Percentiles rank a stretch among this genome's conserved stretches.
These are phyloP conservation scores for Sebastes kiyomatsui DNA, from an alignment of 2,797 vertebrate species.

Conservation along the genomic window DNA sequence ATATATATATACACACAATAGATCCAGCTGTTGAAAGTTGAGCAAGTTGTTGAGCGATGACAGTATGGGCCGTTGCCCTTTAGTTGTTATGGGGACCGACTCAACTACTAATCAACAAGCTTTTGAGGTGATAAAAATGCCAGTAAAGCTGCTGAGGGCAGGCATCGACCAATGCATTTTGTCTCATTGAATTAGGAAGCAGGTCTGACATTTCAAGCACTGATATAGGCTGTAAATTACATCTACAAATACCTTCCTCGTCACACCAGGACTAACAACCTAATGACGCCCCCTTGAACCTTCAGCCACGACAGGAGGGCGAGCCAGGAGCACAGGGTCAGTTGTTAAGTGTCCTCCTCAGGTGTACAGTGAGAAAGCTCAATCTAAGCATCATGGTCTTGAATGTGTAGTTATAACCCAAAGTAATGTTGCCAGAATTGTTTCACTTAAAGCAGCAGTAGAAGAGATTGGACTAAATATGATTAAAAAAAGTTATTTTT, in stretches of 20 bases:
- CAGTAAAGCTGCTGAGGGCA: slow-evolving; percentile 23
- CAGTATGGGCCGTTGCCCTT: neutral
- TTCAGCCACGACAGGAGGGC: neutral
- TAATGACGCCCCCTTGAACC: slow-evolving; percentile 33
- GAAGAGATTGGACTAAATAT: too few relatives aligned
- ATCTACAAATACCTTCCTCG: slow-evolving; percentile 63
- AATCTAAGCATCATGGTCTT: neutral
- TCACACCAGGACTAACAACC: slow-evolving; percentile 58
- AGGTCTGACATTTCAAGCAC: neutral
- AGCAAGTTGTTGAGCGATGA: slow-evolving; percentile 7
- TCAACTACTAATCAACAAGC: slow-evolving; percentile 25
- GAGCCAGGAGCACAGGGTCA: neutral
- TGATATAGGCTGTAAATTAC: slow-evolving; percentile 44
- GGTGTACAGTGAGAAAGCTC: neutral
- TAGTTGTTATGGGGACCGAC: neutral
- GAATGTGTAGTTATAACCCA: neutral
- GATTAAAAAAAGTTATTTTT: too few relatives aligned
- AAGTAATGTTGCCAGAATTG: neutral
- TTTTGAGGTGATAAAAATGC: slow-evolving; percentile 17
- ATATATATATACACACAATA: neutral
- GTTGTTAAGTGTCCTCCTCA: neutral
- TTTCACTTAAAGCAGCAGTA: neutral
- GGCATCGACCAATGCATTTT: slow-evolving; percentile 32
- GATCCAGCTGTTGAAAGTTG: slow-evolving; percentile 31
- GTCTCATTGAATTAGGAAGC: slow-evolving; percentile 37